Percentiles rank a stretch among this genome's conserved stretches.
These are phyloP conservation scores for Hylia prasina DNA, from an alignment of 2,113 vertebrate genomes.

Conservation along the genomic window DNA sequence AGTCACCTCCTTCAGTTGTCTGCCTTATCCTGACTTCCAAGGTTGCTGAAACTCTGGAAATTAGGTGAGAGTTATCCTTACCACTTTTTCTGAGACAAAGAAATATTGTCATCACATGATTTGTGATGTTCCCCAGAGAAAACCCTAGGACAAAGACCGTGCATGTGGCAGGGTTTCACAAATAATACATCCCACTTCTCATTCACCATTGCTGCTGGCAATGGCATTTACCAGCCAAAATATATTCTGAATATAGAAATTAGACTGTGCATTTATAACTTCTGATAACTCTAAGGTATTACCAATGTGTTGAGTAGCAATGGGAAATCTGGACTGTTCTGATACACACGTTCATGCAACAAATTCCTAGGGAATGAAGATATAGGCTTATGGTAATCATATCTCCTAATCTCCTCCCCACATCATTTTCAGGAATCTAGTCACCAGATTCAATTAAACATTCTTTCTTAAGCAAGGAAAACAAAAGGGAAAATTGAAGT, in stretches of 20 bases:
- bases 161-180: neutral
- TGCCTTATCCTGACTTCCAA: neutral
- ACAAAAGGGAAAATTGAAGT: neutral
- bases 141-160: neutral
- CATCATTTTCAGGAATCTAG: neutral
- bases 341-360: neutral
- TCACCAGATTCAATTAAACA: neutral
- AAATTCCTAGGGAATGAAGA: neutral
- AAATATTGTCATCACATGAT: neutral
- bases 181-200: neutral
- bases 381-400: rapidly evolving
- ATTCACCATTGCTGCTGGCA: neutral
- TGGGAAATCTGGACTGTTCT: neutral
- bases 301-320: neutral
- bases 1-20: neutral
- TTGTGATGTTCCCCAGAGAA: neutral
- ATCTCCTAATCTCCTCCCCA: neutral
- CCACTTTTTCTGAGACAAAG: neutral
- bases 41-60: neutral
- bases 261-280: neutral
- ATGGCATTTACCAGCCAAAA: neutral
- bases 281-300: neutral
- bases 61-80: neutral
- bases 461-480: neutral
- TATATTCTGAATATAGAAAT: neutral